Evolutionary conservation across 2,888 invertebrate species (phyloP), one percentile per base, ranked within the genome.

Genomic region (Miltochrista miniata): DNA sequence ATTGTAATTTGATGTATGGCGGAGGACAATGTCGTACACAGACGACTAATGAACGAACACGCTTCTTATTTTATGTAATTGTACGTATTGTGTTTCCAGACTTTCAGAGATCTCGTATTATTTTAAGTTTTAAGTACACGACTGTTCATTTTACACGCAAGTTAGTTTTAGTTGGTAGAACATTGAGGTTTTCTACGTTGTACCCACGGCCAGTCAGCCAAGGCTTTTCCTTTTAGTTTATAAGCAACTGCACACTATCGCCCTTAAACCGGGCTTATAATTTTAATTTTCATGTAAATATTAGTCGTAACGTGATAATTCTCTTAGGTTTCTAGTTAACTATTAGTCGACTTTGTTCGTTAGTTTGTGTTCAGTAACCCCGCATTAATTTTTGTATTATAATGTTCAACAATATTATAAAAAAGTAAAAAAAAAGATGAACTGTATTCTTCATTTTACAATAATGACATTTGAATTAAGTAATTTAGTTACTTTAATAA

Each of bases 21-120:
- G 38, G 38, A 15, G 14, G 38, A 30, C 12, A 13, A 12, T 31
- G 14, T 31, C 13, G 30, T 8, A 31, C 31, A 31, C 8, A 5
- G 18, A 7, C 56, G 60, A 50, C 61, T 54, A 59, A 67, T 60
- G 51, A 61, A 65, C 59, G 62, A 67, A 68, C 79, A 78, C 74
- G 79, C 79, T 83, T 81, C 71, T 77, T 81, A 79, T 76, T 78
- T 75, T 83, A 76, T 84, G 75, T 83, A 80, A 81, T 78, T 84
- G 83, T 85, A 86, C 82, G 87, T 89, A 83, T 83, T 83, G 82
- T 84, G 85, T 89, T 90, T 91, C 90, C 89, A 89, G 84, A 90
- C 90, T 92, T 90, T 89, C 91, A 87, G 91, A 90, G 92, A 92
- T 92, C 92, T 92, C 92, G 91, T 91, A 81, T 80, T 83, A 79